Evolutionary conservation across 1,140 invertebrate genomes (phyloP), one percentile per base, ranked within the genome.

Genomic region (Diorhabda elongata): DNA sequence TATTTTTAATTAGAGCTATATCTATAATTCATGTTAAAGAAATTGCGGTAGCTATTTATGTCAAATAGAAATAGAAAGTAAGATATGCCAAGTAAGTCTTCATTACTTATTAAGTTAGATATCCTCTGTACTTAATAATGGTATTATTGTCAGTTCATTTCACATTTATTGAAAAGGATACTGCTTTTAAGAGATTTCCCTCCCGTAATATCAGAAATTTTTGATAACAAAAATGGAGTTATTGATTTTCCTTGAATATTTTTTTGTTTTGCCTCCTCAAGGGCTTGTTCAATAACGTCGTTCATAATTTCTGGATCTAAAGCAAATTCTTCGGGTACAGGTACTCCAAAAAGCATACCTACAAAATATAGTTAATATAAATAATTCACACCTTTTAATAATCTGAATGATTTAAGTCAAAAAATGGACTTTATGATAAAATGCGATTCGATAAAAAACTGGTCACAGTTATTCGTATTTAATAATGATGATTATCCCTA

Each of bases 1-100:
- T 98, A 82, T 98, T 96, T 83, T 94, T 90, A 75, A 99, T 90
- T 43, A 99, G 84, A 3, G 90, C 92, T 77, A 96, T 91, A 84
- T 98, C 94, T 91, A 67, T 66, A 65, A 52, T 6, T 52, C 67
- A 47, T 44, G 64, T 71, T 70, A 73, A 78, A 58, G 72, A 69
- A 70, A 42, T 11, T 66, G 5, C 26, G 26, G 26, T 26, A 26
- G 26, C 26, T 26, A 26, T 26, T 26, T 26, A 26, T 26, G 26
- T 26, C 26, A 26, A 26, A 26, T 26, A 26, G 26, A 26, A 26
- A 26, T 1, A 26, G 0, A 26, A 26, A 26, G 26, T 26, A n/a
- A n/a, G n/a, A 26, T 26, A 26, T 26, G 26, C 26, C 26, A 26
- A 26, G 0, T 26, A 26, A 26, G 26, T 26, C 26, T 26, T 26